Evolutionary conservation across 2,888 invertebrate genomes (phyloP), one percentile per base, ranked within the genome.

Genomic region (Diloba caeruleocephala): DNA sequence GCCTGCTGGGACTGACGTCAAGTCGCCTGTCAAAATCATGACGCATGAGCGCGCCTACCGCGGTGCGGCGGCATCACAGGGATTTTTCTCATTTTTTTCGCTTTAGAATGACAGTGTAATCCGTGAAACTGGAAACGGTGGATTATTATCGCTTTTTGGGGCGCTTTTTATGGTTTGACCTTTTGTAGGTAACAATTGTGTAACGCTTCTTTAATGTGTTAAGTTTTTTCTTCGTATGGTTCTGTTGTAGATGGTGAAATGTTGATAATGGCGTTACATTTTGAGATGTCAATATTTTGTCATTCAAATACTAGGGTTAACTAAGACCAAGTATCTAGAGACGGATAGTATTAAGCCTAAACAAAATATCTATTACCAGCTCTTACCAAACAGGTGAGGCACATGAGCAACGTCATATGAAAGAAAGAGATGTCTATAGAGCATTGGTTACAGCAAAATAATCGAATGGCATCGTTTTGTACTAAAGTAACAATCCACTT

Each of bases 41-140:
- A 91, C 87, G 90, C 92, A 86, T 89, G 90, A 83, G 78, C 85
- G 89, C 84, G 82, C 89, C 87, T 84, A 79, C 88, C 85, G 79
- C 80, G 74, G 74, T 66, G 82, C 78, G 79, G 76, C 76, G 72
- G 78, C 78, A 80, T 78, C 79, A 79, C 78, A 79, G 66, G 63
- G 59, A 58, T 71, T 76, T 76, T 81, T 21, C 7, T 21, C 21
- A 21, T 7, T 65, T 71, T 69, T 73, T 71, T 58, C 15, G 28
- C 41, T 48, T 45, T 60, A 57, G 21, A 69, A 70, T 67, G 73
- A 72, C 74, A 70, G 60, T 67, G 74, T 79, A 81, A 84, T 77
- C 79, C 79, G 61, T 78, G 79, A 80, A 81, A 84, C 78, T 82
- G 82, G 84, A 82, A 81, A 82, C 80, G 71, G 52, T 66, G 67